Conservation (phyloP, 2,888 invertebrate species). For the Alloscopus bannaensis region DNA sequence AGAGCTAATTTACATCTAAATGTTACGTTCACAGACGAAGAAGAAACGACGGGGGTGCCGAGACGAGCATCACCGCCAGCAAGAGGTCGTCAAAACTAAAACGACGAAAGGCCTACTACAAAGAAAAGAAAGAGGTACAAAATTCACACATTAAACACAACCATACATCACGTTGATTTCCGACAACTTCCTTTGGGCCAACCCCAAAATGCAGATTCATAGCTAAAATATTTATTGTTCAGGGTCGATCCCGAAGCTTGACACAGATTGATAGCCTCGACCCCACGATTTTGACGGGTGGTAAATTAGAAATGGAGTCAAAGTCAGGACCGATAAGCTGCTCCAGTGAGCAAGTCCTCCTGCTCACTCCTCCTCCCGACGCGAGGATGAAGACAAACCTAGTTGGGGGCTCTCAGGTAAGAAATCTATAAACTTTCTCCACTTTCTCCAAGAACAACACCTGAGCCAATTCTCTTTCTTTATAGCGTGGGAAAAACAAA, state of each 20-base stretch:
- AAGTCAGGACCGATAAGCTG: conserved; percentile 73
- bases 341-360: conserved; percentile 71
- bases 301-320: conserved; percentile 73
- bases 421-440: background rate
- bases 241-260: conserved; percentile 85
- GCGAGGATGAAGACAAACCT: conserved; percentile 77
- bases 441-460: background rate
- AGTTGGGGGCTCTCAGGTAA: conserved; percentile 79
- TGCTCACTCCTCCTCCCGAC: conserved; percentile 68
- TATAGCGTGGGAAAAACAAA: conserved; percentile 74
- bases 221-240: conserved; percentile 63
- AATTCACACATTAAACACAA: too few relatives aligned
- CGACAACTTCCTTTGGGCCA: conserved; percentile 8
- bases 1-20: too few relatives aligned
- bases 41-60: conserved; percentile 60
- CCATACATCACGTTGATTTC: too few relatives aligned
- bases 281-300: conserved; percentile 75
- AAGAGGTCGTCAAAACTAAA: conserved; percentile 72
- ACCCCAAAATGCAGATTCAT: background rate
- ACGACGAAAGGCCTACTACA: conserved; percentile 72
- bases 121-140: conserved; percentile 71
- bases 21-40: conserved; percentile 51
- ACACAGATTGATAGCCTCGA: conserved; percentile 84
- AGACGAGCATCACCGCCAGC: conserved; percentile 64
- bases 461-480: conserved; percentile 13